A percentile compares a stretch with the other conserved stretches of the same genome.
These are phyloP conservation scores for mouse (Mus musculus) DNA, from an alignment of 2,113 vertebrate species.

Conservation along the genomic window GRCm39 chr4:86139501-86140000, in stretches of 20 bases:
- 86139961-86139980: not conserved
- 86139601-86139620: not conserved
- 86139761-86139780: not conserved
- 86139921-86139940: not conserved
- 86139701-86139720: not conserved
- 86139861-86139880: not conserved
- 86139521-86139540: not conserved
- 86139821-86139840: not conserved
- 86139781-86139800: not conserved
- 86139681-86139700: not conserved
- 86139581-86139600: not conserved
- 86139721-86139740: not conserved
- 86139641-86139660: not conserved
- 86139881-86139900: not conserved
- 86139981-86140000: not conserved
- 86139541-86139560: not conserved
- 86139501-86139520: not conserved
- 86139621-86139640: not conserved
- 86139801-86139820: constrained; percentile 14
- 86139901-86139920: not conserved
- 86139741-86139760: not conserved
- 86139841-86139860: not conserved
- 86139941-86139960: not conserved
- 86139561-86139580: constrained; percentile 40
- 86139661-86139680: constrained; percentile 22